Evolutionary conservation across 2,888 invertebrate genomes (phyloP).

Genomic region (Trachelus troglodyta): DNA sequence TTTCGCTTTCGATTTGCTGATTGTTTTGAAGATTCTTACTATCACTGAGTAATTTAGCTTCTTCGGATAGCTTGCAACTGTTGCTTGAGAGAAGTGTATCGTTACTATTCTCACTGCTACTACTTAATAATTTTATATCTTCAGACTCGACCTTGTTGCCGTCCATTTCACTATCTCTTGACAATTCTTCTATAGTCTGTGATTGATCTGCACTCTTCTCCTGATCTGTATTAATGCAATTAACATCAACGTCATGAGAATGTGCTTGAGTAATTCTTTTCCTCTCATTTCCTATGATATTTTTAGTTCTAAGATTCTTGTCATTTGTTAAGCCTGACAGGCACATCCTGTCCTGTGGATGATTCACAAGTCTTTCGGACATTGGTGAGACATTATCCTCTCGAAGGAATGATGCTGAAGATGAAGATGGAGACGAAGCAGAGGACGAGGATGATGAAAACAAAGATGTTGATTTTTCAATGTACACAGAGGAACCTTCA

Average conservation of each 20-base stretch:
- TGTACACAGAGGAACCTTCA: background rate
- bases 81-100: conserved; percentile 66
- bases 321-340: background rate
- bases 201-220: conserved; percentile 22
- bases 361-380: background rate
- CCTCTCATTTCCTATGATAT: background rate
- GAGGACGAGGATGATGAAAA: background rate
- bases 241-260: background rate
- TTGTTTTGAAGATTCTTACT: conserved; percentile 32
- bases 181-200: conserved; percentile 44
- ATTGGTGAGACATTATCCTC: background rate
- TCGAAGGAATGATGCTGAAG: background rate
- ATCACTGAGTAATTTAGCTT: conserved; percentile 34
- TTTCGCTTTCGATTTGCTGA: conserved; percentile 47
- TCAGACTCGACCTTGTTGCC: conserved; percentile 57
- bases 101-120: conserved; percentile 71
- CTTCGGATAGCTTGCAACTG: conserved; percentile 50
- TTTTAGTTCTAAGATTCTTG: background rate
- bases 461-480: background rate
- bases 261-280: background rate
- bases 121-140: conserved; percentile 55
- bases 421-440: conserved; percentile 1
- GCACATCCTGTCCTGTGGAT: background rate
- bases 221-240: background rate
- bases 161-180: conserved; percentile 54